Evolutionary conservation across 1,140 invertebrate genomes (phyloP), one percentile per base, ranked within the genome.

Genomic region (Diuraphis noxia): DNA sequence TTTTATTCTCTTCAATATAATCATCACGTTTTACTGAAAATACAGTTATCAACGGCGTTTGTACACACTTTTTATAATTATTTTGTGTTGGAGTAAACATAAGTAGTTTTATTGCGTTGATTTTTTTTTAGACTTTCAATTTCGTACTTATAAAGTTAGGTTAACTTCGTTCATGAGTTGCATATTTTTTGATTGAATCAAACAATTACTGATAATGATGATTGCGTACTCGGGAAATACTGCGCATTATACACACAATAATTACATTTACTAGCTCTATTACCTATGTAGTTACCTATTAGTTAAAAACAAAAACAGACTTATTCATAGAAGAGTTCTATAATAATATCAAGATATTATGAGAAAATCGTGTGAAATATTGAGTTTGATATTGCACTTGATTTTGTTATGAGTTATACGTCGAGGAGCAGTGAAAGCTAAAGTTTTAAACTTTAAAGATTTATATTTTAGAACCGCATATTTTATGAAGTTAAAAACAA

Each of bases 391-490:
- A 79, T 79, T 79, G 36, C 34, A 36, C 34, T 9, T 36, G 77
- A 23, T 79, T 36, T 36, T 79, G 34, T 79, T 79, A 79, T 79
- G 21, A 36, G 10, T 79, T 79, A 36, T 8, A 79, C 7, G 34
- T 79, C 9, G 25, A 4, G 36, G 13, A 81, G 21, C 30, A 40
- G 79, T 38, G 21, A 81, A 38, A 81, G 36, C 21, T 25, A 25
- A 38, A 81, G 36, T 81, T 81, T 81, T 19, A 81, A 81, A 38
- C 79, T 81, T 81, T 81, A 81, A 81, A 81, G 38, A 79, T 79
- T 34, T 79, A 79, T 79, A 79, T 79, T 79, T 38, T 23, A 79
- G 77, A 23, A 79, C 2, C 36, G 23, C 8, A 79, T 79, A 79
- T 36, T 79, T 79, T 38, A 79, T 23, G 72, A 77, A 36, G 19